Base-by-base conservation (phyloP, 2,797 vertebrate species). In the Heteromormyrus szaboi region DNA sequence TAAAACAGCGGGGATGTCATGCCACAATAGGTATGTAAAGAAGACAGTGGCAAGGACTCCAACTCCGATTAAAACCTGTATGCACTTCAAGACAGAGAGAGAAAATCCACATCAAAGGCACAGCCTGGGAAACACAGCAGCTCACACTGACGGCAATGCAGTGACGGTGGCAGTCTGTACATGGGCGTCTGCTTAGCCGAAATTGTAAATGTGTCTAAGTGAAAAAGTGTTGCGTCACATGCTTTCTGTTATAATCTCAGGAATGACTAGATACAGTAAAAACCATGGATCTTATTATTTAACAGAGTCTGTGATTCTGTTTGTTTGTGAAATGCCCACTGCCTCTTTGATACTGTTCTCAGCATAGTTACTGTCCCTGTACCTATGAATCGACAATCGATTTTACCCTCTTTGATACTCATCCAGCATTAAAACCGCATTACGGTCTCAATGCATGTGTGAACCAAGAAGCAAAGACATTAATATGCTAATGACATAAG, bases 61-160 rank as follows among this genome's bases (percentile, higher is more conserved):
- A 4, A 86, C n/a, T 9, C 88, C 84, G 22, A 86, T 68, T n/a
- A 46, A 14, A 25, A 89, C 22, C 62, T 89, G 88, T 19, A 89
- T 44, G 41, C 8, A 8, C 88, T 89, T 88, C 22, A 17, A 53
- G 17, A 76, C 12, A 54, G 8, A 54, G 14, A 25, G 22, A 51
- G 46, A 7, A 29, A 51, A 50, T 79, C 72, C 14, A 29, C 12
- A 33, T 88, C 14, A 68, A 50, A n/a, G 65, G n/a, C 22, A 46
- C n/a, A 48, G 5, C 2, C 33, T 65, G 17, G 56, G 46, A 48
- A 65, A 46, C 14, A 29, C 6, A 46, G 2, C 65, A 53, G 51
- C 51, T 53, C 51, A 17, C 14, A 17, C 51, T 53, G 51, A 53
- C 14, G 1, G 51, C 51, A n/a, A 59, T 17, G 54, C 53, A 37